A percentile compares a stretch with the other conserved stretches of the same genome.
phyloP scores from a whole-genome alignment of 2,797 vertebrate genomes.

The Somateria mollissima region DNA sequence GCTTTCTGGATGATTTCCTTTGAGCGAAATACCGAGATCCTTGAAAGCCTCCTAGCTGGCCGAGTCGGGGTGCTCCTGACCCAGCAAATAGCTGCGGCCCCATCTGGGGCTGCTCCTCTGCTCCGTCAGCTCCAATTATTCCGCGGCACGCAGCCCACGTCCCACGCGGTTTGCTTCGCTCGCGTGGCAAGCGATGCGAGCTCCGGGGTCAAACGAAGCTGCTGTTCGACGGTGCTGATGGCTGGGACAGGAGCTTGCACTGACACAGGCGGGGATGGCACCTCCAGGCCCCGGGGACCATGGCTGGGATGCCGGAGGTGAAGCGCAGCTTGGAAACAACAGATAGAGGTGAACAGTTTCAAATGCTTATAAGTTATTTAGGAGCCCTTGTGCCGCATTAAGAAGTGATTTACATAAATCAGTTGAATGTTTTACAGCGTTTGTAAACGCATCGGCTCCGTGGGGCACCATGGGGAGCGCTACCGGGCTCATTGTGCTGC shows the following conservation, averaged over 20 bases:
- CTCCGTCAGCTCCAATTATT: constrained; percentile 12
- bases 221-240: not conserved
- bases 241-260: fast-evolving
- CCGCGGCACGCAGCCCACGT: fast-evolving
- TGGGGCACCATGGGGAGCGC: not conserved
- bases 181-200: not conserved
- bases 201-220: not conserved
- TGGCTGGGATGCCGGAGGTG: not conserved
- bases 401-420: constrained; percentile 5
- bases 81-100: not conserved
- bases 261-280: not conserved
- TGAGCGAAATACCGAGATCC: not conserved
- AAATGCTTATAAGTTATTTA: not conserved
- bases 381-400: not conserved
- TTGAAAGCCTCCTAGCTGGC: fast-evolving
- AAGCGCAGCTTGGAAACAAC: not conserved
- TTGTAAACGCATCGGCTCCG: not conserved
- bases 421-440: not conserved
- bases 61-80: not conserved
- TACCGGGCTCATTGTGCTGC: fast-evolving
- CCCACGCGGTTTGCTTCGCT: not conserved
- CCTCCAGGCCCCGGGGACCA: fast-evolving
- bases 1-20: constrained; percentile 12
- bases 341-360: fast-evolving
- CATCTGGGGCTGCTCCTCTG: not conserved